These are phyloP conservation scores for Ianthella basta DNA, from an alignment of 37 sponge, comb jelly and placozoan species.

Conservation along the genomic window DNA sequence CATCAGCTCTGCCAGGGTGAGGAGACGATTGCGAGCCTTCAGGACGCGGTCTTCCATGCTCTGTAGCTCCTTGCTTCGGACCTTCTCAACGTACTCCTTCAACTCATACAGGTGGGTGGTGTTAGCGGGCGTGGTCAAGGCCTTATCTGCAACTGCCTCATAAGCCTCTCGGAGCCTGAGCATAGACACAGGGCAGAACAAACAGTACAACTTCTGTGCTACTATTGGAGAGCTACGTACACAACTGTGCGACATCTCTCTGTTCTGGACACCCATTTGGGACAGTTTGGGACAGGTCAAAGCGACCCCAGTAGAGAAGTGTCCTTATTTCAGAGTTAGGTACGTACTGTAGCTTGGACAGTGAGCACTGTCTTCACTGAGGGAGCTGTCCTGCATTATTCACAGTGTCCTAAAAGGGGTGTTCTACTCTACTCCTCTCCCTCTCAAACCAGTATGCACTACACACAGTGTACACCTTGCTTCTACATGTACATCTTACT, in stretches of 20 bases:
- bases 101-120: slow-evolving; percentile 94
- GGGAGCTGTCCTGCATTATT: no score
- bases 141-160: slow-evolving; percentile 85
- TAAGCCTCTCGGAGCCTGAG: slow-evolving; percentile 81
- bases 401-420: no score
- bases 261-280: no score
- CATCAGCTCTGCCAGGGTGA: slow-evolving; percentile 48
- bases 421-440: no score
- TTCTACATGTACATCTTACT: slow-evolving; percentile 36
- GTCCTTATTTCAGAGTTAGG: no score
- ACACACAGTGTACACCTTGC: no score
- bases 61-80: slow-evolving; percentile 49
- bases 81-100: slow-evolving; percentile 83
- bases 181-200: neutral
- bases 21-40: slow-evolving; percentile 48
- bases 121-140: slow-evolving; percentile 86
- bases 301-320: no score
- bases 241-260: neutral
- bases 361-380: no score
- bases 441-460: no score
- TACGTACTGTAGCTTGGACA: no score
- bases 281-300: no score
- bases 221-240: neutral
- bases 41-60: slow-evolving; percentile 75
- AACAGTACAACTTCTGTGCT: neutral